Base-by-base conservation (phyloP, 2,888 invertebrate species). In the Sarcophaga subvicina region DNA sequence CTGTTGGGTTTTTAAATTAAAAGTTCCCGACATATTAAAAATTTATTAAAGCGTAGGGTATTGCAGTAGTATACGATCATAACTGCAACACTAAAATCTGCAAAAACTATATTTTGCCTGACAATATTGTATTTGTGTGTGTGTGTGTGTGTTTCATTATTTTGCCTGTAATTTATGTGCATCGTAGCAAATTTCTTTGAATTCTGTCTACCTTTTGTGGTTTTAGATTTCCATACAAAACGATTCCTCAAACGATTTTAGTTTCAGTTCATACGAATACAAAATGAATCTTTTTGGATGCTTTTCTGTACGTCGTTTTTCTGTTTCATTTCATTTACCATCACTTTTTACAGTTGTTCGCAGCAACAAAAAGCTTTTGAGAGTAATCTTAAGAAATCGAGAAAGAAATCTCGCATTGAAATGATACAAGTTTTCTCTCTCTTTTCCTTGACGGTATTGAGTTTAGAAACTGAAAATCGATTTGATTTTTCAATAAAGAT, bases 181-280 rank as follows among this genome's bases (percentile, higher is more conserved):
- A 76, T 47, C 54, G 25, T 59, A 70, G 37, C 54, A 62, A 85
- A 78, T 85, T 85, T 81, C 85, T 81, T 78, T 69, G 81, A 85
- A 85, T 85, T 85, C 59, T 73, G 85, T 81, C 81, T 78, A 64
- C 64, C 62, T 70, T 80, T 80, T 67, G 73, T 12, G 75, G 64
- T 71, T 78, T 54, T 22, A 22, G 37, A 49, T 77, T 67, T 81
- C 69, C 14, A 47, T 64, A 45, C 49, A 54, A 69, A 49, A 54
- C 2, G 54, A 49, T 54, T 49, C 17, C 27, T 22, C 5, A 17
- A 62, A 54, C 62, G 37, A 25, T 25, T 80, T 80, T 47, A 6
- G 25, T 70, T 37, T 66, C 4, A 62, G 2, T 72, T 59, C 22
- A 20, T 20, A 49, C 27, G 54, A 60, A 75, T 69, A 69, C 27